Evolutionary conservation across 2,888 invertebrate species (phyloP).

Genomic region (Tuta absoluta): DNA sequence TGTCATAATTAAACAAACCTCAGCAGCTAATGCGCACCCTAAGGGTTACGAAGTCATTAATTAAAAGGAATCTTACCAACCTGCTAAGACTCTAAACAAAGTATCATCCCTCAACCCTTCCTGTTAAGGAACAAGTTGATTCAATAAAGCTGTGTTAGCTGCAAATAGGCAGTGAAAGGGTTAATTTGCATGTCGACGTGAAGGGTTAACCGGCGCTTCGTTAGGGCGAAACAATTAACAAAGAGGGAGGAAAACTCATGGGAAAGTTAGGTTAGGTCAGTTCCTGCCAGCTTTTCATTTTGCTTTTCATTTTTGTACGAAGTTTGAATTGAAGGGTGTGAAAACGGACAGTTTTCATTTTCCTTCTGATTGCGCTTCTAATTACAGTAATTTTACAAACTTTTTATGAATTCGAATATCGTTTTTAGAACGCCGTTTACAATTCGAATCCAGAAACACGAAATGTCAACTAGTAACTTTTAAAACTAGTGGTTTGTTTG

Average conservation of each 20-base stretch:
- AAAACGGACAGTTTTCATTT: constrained; percentile 11
- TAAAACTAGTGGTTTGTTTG: constrained; percentile 27
- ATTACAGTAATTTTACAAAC: constrained; percentile 7
- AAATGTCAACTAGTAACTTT: constrained; percentile 27
- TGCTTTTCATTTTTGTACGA: constrained; percentile 25
- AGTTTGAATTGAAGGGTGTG: constrained; percentile 15
- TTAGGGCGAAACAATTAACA: constrained; percentile 77
- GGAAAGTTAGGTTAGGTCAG: constrained; percentile 77
- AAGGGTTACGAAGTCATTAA: constrained; percentile 69
- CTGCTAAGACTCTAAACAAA: constrained; percentile 52
- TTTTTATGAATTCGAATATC: constrained; percentile 8
- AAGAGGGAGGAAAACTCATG: constrained; percentile 60
- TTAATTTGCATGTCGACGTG: constrained; percentile 78
- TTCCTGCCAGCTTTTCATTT: constrained; percentile 28
- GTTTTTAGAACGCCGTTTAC: background rate
- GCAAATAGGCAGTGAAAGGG: constrained; percentile 76
- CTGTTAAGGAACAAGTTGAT: constrained; percentile 64
- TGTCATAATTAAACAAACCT: constrained; percentile 63
- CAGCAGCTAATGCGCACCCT: constrained; percentile 63
- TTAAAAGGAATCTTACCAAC: constrained; percentile 67
- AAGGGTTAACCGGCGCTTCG: constrained; percentile 77
- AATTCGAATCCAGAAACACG: constrained; percentile 16
- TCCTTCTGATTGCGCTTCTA: background rate
- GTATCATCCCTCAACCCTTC: constrained; percentile 75
- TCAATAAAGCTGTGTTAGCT: constrained; percentile 78